A percentile compares a stretch with the other conserved stretches of the same genome.
Conservation (phyloP, 2,888 invertebrate species). For the Noctuana brunneofusca region DNA sequence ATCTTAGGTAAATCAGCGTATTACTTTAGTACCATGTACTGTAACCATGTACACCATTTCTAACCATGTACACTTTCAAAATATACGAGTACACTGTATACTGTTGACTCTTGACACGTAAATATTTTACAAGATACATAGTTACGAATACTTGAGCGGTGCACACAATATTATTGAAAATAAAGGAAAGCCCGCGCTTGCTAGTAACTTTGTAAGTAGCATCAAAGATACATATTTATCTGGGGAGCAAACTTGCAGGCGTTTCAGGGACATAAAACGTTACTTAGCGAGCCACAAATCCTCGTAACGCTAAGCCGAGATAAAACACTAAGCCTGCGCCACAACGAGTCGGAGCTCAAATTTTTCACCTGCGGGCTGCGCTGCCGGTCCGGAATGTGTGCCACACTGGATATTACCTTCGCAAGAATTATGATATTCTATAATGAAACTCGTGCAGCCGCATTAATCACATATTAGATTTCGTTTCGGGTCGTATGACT, state of each 20-base stretch:
- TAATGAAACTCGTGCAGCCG: constrained; percentile 69
- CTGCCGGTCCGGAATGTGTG: constrained; percentile 54
- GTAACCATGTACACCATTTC: no score
- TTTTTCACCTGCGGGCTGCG: constrained; percentile 76
- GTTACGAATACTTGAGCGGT: no score
- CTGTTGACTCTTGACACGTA: no score
- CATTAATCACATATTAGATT: constrained; percentile 47
- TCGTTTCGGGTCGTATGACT: constrained; percentile 20
- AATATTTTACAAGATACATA: no score
- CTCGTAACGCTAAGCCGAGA: constrained; percentile 82
- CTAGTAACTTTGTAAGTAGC: constrained; percentile 46
- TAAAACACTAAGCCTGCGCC: constrained; percentile 79
- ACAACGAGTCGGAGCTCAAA: constrained; percentile 71
- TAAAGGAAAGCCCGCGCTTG: background rate
- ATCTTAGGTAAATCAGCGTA: no score
- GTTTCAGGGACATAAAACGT: constrained; percentile 78
- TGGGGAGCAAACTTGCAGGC: constrained; percentile 71
- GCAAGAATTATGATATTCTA: constrained; percentile 73
- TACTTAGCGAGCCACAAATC: constrained; percentile 82
- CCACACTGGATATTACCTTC: constrained; percentile 73
- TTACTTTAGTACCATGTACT: no score
- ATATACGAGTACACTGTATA: no score
- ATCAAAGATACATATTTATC: constrained; percentile 69
- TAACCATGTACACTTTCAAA: no score
- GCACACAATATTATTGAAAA: background rate